phyloP scores from a whole-genome alignment of 2,113 vertebrate genomes.

The Oreotrochilus melanogaster region DNA sequence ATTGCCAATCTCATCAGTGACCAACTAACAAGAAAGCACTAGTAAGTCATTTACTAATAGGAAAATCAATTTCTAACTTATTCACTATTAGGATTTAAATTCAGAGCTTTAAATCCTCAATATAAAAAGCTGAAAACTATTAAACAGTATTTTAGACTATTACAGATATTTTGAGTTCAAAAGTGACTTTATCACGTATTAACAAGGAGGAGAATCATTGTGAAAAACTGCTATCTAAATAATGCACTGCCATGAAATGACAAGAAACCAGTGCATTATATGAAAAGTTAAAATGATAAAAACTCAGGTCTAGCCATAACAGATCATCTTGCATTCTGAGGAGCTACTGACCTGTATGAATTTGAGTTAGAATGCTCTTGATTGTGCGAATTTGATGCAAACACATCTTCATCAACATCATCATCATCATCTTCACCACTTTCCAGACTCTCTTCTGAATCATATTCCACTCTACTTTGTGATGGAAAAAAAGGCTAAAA shows the following conservation, averaged over 20 bases:
- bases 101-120: not conserved
- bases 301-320: not conserved
- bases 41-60: conserved; percentile 6
- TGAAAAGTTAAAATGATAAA: not conserved
- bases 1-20: conserved; percentile 96
- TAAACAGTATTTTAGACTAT: not conserved
- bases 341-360: conserved; percentile 89
- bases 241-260: not conserved
- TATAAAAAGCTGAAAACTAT: not conserved
- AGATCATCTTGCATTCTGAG: not conserved
- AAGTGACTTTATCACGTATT: not conserved
- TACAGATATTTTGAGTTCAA: not conserved
- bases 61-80: not conserved
- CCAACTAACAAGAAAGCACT: conserved; percentile 86
- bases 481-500: conserved; percentile 87
- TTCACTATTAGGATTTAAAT: not conserved
- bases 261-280: not conserved
- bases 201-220: not conserved
- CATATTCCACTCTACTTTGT: conserved; percentile 87
- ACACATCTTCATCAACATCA: conserved; percentile 80
- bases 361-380: conserved; percentile 94
- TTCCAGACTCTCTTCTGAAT: conserved; percentile 93
- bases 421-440: conserved; percentile 84
- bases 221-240: not conserved
- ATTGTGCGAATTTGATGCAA: conserved; percentile 80